Evolutionary conservation across 1,140 invertebrate species (phyloP).

Genomic region (Notospermus geniculatus): DNA sequence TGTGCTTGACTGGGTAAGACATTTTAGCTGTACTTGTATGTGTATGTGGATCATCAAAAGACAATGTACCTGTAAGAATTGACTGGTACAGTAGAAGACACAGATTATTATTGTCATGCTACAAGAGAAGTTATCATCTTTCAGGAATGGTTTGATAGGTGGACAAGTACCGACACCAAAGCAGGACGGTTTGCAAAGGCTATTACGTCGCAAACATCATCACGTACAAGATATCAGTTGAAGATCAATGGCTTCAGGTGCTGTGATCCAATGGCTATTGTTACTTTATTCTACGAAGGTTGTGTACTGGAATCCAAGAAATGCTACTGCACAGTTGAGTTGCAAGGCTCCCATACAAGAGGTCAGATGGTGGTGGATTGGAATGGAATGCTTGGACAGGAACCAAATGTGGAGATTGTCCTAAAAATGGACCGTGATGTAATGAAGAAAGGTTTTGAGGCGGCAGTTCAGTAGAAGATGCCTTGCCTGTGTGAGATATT

Average conservation of each 20-base stretch:
- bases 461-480: not conserved
- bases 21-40: not conserved
- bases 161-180: conserved; percentile 26
- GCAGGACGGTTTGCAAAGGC: conserved; percentile 27
- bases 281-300: conserved; percentile 30
- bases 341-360: conserved; percentile 34
- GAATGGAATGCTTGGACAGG: conserved; percentile 19
- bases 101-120: not conserved
- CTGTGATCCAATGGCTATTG: conserved; percentile 37
- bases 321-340: conserved; percentile 37
- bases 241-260: conserved; percentile 20
- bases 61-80: not conserved
- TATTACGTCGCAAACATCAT: not conserved
- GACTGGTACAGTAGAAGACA: not conserved
- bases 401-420: conserved; percentile 30
- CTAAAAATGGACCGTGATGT: conserved; percentile 24
- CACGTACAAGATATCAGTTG: not conserved
- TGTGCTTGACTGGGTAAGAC: conserved; percentile 8
- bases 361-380: conserved; percentile 46
- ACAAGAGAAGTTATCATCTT: not conserved
- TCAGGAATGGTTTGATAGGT: conserved; percentile 34
- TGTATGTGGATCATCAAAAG: not conserved
- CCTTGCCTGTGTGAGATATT: too few species aligned
- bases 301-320: conserved; percentile 26
- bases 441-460: not conserved